Base-by-base conservation (phyloP, 1,140 invertebrate genomes). In the Drosophila setifemur region DNA sequence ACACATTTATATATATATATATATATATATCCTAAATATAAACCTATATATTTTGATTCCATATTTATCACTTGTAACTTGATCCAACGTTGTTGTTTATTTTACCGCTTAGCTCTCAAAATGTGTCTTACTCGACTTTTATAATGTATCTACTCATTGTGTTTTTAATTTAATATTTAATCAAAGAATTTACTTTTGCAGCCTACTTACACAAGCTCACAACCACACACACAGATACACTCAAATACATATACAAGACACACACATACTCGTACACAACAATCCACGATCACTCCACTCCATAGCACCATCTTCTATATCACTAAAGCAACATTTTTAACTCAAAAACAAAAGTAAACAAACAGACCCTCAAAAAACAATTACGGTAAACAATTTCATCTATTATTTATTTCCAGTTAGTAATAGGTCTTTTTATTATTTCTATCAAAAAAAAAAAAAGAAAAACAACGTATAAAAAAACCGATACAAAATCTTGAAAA, bases 351-450 rank as follows among this genome's bases (percentile, higher is more conserved):
- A 74, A 61, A 37, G 53, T 54, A 47, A 76, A 37, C 48, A 63
- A 71, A 73, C 61, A 68, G 63, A 73, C 60, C 42, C 52, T 58
- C n/a, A n/a, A 37, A 23, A 75, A 58, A 48, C 64, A 48, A 66
- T 58, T 63, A 85, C 79, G 79, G 79, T 85, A 85, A 85, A 63
- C 52, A 71, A 54, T 39, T 63, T 54, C 21, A 48, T 44, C 28
- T 48, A 53, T 63, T 71, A 53, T 58, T 72, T 61, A 47, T 50
- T 76, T 76, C 37, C 78, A 79, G 60, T 67, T 86, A 72, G 66
- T 55, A 47, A 47, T 85, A 79, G 66, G 70, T 61, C 25, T 47
- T 60, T 40, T 75, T 61, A 63, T 67, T n/a, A 82, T 82, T 82
- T 82, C 12, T 42, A 21, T 43, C 6, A 28, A 61, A 54, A 63